A percentile compares a stretch with the other conserved stretches of the same genome.
phyloP scores from a whole-genome alignment of 2,113 vertebrate species.

The Apteryx mantelli region DNA sequence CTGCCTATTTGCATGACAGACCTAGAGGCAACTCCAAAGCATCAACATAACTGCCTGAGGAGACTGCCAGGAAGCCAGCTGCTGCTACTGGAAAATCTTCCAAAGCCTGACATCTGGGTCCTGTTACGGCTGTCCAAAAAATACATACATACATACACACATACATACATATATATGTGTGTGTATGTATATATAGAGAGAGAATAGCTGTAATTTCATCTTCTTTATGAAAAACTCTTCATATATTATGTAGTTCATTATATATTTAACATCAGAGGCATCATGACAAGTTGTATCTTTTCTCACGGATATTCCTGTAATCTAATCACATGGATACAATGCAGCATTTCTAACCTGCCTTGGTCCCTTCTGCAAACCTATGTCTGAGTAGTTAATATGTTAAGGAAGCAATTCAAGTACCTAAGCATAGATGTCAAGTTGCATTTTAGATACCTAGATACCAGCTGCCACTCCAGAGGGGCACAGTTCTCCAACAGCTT shows the following conservation, averaged over 20 bases:
- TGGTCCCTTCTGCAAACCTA: neutral
- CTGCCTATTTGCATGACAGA: constrained; percentile 11
- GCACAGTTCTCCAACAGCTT: neutral
- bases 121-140: constrained; percentile 30
- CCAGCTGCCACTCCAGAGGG: neutral
- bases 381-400: neutral
- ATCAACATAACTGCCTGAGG: constrained; percentile 54
- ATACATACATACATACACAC: neutral
- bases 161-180: neutral
- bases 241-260: neutral
- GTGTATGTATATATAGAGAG: neutral
- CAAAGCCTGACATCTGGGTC: constrained; percentile 53
- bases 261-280: neutral
- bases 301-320: neutral
- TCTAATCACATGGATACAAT: neutral
- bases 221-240: neutral
- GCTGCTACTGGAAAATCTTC: constrained; percentile 60
- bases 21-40: constrained; percentile 42
- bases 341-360: neutral
- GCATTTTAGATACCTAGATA: neutral
- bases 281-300: neutral
- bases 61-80: constrained; percentile 65
- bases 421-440: neutral
- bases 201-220: neutral
- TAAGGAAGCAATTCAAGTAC: neutral